Evolutionary conservation across 2,797 vertebrate species (phyloP).

Genomic region (Telmatherina bonti): DNA sequence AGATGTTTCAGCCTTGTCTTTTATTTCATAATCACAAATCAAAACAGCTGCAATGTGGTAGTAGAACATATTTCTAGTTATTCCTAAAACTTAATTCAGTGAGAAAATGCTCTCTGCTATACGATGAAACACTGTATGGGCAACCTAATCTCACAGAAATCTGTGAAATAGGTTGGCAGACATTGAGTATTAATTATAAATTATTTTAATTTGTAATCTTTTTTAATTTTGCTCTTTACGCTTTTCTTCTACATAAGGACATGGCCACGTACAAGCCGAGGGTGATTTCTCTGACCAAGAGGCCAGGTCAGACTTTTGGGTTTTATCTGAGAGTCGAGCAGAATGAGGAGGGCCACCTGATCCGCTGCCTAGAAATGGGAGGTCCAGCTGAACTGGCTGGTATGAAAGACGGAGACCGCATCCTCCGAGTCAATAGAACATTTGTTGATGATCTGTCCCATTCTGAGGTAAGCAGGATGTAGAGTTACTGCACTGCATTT

Average conservation of each 20-base stretch:
- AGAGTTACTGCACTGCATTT: slow-evolving; percentile 6
- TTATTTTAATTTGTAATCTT: neutral
- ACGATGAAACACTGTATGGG: too few species aligned
- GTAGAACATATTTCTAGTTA: too few species aligned
- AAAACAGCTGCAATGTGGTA: too few species aligned
- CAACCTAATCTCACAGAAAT: too few species aligned
- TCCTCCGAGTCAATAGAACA: slow-evolving; percentile 89
- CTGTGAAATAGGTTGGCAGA: too few species aligned
- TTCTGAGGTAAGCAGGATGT: slow-evolving; percentile 79
- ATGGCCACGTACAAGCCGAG: slow-evolving; percentile 86
- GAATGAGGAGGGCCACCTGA: slow-evolving; percentile 88
- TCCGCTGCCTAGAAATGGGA: slow-evolving; percentile 87
- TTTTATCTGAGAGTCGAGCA: slow-evolving; percentile 92
- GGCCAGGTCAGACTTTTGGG: slow-evolving; percentile 85
- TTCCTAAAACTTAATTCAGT: too few species aligned
- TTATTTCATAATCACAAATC: neutral
- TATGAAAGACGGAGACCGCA: slow-evolving; percentile 93
- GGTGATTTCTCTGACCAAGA: slow-evolving; percentile 88
- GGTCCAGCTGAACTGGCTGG: slow-evolving; percentile 90
- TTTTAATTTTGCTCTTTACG: neutral
- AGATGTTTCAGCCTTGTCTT: neutral
- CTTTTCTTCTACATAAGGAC: slow-evolving; percentile 58
- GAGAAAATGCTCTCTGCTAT: too few species aligned
- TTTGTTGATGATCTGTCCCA: slow-evolving; percentile 91
- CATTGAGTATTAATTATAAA: neutral